Conservation (phyloP, 1,140 invertebrate genomes). For the Acyrthosiphon pisum region DNA sequence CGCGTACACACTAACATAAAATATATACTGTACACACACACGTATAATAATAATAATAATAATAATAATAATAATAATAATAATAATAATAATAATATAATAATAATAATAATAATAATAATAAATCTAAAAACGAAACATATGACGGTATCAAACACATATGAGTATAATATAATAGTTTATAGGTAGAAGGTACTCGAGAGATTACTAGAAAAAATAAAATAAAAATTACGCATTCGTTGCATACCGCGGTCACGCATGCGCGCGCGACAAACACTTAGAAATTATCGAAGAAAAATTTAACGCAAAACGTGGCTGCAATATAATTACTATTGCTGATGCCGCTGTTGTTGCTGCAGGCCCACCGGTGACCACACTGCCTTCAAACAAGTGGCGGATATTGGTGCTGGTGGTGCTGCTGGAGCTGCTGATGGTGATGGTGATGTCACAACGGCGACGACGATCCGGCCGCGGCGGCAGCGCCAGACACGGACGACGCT, state of each 20-base stretch:
- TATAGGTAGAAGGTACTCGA: conserved; percentile 40
- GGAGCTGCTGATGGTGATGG: conserved; percentile 19
- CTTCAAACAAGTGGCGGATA: conserved; percentile 36
- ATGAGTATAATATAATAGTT: conserved; percentile 13
- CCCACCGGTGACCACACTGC: background rate
- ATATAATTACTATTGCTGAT: background rate
- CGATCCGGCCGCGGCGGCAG: conserved; percentile 19
- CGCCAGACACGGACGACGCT: background rate
- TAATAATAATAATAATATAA: background rate
- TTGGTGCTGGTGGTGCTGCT: conserved; percentile 30
- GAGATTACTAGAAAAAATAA: conserved; percentile 42
- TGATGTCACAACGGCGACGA: conserved; percentile 44
- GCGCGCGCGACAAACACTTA: background rate
- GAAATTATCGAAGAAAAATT: background rate
- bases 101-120: conserved; percentile 26
- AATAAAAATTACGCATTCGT: background rate
- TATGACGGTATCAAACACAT: conserved; percentile 12
- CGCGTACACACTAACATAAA: conserved; percentile 32
- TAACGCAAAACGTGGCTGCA: background rate
- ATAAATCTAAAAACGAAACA: conserved; percentile 42
- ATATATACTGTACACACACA: conserved; percentile 11
- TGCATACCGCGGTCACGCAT: background rate
- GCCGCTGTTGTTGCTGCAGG: background rate
- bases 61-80: too few species aligned
- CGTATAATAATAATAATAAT: conserved; percentile 17